Evolutionary conservation across 1,140 invertebrate species (phyloP), one percentile per base, ranked within the genome.

Genomic region (Aphaenogaster floridana): DNA sequence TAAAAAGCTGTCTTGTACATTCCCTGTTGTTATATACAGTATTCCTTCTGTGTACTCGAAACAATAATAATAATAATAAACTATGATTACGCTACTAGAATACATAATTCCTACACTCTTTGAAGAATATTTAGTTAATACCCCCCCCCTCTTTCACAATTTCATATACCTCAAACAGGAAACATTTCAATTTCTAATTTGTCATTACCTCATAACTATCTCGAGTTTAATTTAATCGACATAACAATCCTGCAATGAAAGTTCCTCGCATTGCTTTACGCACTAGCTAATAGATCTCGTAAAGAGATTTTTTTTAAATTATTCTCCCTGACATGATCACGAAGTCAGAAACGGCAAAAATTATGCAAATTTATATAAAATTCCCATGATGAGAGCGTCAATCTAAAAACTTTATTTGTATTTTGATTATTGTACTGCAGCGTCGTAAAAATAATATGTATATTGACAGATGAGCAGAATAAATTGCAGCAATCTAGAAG

Each of bases 1-100:
- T 85, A 54, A 92, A 92, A 91, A 90, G 90, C 86, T 80, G 86
- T 74, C 69, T 76, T 86, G 77, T 77, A 91, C 74, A 90, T 85
- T 76, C 11, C 9, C 36, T 36, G 17, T 57, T 28, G 9, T 42
- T 88, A 61, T 92, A 91, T 92, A 78, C 90, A 91, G 34, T 36
- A 63, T 52, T 80, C 36, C 21, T 80, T 72, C 48, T 80, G 54
- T 88, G 78, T 89, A 77, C 54, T 63, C 17, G 28, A 71, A 52
- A 80, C 39, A 28, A 57, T 48, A 52, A 28, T 28, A 28, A 69
- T 69, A 69, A 69, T 69, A 69, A 79, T 28, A 61, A 77, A 71
- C 52, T 45, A 57, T 52, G 28, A 78, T 79, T 89, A 59, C 36
- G 57, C 80, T 90, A 78, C 79, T 50, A 71, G 17, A 89, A 81